Base-by-base conservation (phyloP, 2,888 invertebrate species). In the Stenodera caucasica region DNA sequence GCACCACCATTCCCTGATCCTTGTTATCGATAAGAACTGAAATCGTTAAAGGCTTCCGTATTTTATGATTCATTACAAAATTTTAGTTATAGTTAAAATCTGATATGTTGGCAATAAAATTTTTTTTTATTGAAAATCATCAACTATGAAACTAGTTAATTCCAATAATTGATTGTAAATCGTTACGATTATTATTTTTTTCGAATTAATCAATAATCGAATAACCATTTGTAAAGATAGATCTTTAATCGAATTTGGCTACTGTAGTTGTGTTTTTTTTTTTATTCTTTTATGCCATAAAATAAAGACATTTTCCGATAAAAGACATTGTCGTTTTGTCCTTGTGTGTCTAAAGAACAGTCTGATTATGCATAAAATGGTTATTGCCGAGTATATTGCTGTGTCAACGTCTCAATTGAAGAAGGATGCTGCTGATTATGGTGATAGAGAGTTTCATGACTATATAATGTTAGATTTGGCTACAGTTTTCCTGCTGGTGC, bases 381-480 rank as follows among this genome's bases (percentile, higher is more conserved):
- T 74, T 76, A 76, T 75, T 77, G 74, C 67, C 69, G 70, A 77
- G 77, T 78, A 77, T 77, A 77, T 75, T 78, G 77, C 76, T 77
- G 75, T 78, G 77, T 77, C 78, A 77, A 76, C 74, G 72, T 74
- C 74, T 74, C 77, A 75, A 76, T 76, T 73, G 74, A 74, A 69
- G 63, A 63, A 49, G 59, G 60, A 57, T 51, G 63, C 60, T 63
- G 63, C 45, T 45, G 45, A 45, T 45, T 21, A 45, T 45, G 15
- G 45, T 45, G 45, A 45, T 45, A 45, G 45, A 45, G 45, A 21
- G 21, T 45, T 45, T 45, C 45, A 45, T 45, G 45, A 45, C 45
- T 45, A 45, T 45, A 45, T 45, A 45, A 45, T 45, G 45, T 45
- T 45, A 45, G 45, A 18, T 45, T 45, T 45, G 45, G 45, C 21